Conservation (phyloP, 2,888 invertebrate species). For the Poecilus cupreus region DNA sequence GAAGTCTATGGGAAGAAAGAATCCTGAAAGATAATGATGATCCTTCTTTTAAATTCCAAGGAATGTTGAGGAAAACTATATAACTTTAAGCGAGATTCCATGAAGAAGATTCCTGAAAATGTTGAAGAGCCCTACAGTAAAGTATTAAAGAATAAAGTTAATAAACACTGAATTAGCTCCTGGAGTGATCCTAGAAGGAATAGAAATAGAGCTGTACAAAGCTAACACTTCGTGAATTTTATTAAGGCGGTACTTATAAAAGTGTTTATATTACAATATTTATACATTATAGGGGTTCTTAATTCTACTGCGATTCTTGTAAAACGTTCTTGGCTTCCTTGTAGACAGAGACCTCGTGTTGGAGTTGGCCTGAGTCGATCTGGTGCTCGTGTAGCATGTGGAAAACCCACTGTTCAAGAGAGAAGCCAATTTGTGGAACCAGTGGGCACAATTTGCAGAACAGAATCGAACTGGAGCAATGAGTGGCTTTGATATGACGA, state of each 20-base stretch:
- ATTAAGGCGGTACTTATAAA: conserved; percentile 62
- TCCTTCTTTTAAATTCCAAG: conserved; percentile 91
- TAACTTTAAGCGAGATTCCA: conserved; percentile 81
- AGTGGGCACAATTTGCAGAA: conserved; percentile 77
- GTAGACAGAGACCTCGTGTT: conserved; percentile 3
- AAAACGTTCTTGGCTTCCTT: conserved; percentile 29
- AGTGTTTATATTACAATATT: background rate
- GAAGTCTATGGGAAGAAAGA: conserved; percentile 78
- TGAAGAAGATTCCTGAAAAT: conserved; percentile 66
- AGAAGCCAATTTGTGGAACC: conserved; percentile 70
- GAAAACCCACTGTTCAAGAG: conserved; percentile 77
- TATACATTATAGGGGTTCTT: background rate
- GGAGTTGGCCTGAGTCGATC: conserved; percentile 66
- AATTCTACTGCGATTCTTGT: background rate
- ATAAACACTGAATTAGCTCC: conserved; percentile 79
- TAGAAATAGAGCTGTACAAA: conserved; percentile 79
- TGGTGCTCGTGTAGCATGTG: conserved; percentile 77
- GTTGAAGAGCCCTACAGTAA: conserved; percentile 46
- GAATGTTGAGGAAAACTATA: conserved; percentile 88
- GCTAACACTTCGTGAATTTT: no score
- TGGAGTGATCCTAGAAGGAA: conserved; percentile 85
- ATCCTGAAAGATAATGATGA: conserved; percentile 79
- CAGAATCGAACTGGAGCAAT: conserved; percentile 71
- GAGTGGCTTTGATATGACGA: conserved; percentile 79
- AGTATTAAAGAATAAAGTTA: conserved; percentile 60